Conservation (phyloP, 2,888 invertebrate genomes). For the Mythimna lalbum region DNA sequence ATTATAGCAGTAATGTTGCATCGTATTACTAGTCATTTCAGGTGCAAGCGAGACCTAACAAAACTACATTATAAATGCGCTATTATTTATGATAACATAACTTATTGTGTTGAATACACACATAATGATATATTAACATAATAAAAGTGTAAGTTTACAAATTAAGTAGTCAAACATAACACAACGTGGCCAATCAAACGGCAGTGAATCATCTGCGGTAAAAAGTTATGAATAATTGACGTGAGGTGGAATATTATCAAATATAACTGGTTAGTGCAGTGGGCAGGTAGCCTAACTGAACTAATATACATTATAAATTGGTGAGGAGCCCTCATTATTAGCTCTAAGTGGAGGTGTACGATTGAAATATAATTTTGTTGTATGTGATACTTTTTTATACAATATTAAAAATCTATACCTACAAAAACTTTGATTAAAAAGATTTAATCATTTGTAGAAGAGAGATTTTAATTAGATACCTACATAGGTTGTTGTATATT, state of each 20-base stretch:
- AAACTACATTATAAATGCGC: not conserved
- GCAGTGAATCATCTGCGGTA: slow-evolving; percentile 26
- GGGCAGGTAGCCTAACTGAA: not conserved
- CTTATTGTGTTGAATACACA: slow-evolving; percentile 1
- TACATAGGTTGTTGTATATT: too few relatives aligned
- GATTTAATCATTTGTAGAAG: too few relatives aligned
- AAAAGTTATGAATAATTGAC: slow-evolving; percentile 29
- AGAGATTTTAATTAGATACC: too few relatives aligned
- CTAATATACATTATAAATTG: not conserved
- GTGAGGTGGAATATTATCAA: slow-evolving; percentile 13
- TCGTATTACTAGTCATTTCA: slow-evolving; percentile 1
- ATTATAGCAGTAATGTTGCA: too few relatives aligned
- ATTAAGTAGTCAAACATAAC: slow-evolving; percentile 33
- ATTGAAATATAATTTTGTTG: not conserved
- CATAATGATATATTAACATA: slow-evolving; percentile 22
- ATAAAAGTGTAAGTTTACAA: slow-evolving; percentile 11
- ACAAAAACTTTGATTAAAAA: not conserved
- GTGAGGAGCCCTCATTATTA: slow-evolving; percentile 1
- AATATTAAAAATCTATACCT: not conserved
- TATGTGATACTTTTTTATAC: not conserved
- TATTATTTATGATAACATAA: slow-evolving; percentile 3
- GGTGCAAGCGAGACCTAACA: not conserved
- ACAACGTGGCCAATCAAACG: slow-evolving; percentile 36
- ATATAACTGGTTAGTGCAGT: slow-evolving; percentile 4
- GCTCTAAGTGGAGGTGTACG: not conserved